Evolutionary conservation across 2,888 invertebrate genomes (phyloP), one percentile per base, ranked within the genome.

Genomic region (Volucella inflata): DNA sequence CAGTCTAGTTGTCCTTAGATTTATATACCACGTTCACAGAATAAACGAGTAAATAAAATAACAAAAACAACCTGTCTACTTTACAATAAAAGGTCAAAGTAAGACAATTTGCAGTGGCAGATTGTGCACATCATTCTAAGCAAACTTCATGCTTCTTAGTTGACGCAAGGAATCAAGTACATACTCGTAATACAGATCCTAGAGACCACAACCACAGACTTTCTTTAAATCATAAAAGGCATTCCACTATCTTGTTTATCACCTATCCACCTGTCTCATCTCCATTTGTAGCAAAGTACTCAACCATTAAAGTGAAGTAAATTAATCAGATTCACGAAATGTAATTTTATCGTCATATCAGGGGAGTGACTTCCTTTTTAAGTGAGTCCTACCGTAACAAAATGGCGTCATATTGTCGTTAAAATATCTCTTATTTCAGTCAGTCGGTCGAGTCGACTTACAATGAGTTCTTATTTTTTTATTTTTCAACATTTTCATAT

Each of bases 271-370:
- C 30, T 6, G 4, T 6, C 30, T 30, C 30, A 30, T 30, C 2
- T 0, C 30, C 30, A 30, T 30, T 30, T 2, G 30, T 30, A 30
- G 44, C 48, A 55, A 79, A 60, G 70, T 55, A 75, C 75, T 71
- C 14, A 70, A 30, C 60, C 75, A 80, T 84, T 84, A 75, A 71
- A 71, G 48, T 71, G 51, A 71, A 80, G 79, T 84, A 76, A 70
- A 80, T 84, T 78, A 79, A 79, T 79, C 72, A 55, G 51, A 76
- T 80, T 84, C 70, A 38, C 40, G 60, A 70, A 80, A 71, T 80
- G 70, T 67, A 71, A 70, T 79, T 75, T 70, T 36, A 44, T 53
- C 44, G 36, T 48, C 38, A 6, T 40, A 16, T 44, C 21, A 38
- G 8, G 8, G 14, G 17, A 30, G 64, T 42, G 8, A 38, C 36